A percentile compares a stretch with the other conserved stretches of the same genome.
Conservation (phyloP, 2,113 vertebrate genomes). For the Oryzias celebensis region DNA sequence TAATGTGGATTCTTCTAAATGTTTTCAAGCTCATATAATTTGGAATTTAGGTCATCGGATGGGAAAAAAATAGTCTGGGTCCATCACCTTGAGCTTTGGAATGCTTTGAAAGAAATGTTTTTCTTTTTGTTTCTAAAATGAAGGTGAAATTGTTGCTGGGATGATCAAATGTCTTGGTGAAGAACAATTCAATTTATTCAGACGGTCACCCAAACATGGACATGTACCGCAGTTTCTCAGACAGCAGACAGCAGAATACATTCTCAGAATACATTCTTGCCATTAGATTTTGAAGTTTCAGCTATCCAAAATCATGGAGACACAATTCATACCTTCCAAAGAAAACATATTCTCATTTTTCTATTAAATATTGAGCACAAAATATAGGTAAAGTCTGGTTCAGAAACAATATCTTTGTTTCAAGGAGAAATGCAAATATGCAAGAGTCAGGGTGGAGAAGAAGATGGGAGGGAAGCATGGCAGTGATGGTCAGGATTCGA, state of each 20-base stretch:
- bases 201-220: neutral
- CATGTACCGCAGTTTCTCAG: constrained; percentile 39
- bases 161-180: neutral
- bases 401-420: neutral
- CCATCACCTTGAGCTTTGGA: neutral
- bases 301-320: constrained; percentile 66
- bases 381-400: too few species aligned
- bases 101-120: neutral
- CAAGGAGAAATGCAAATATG: neutral
- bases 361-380: too few species aligned
- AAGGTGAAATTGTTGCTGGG: neutral
- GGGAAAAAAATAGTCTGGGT: neutral
- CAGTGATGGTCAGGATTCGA: constrained; percentile 60
- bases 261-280: too few species aligned
- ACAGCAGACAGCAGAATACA: constrained; percentile 71
- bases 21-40: neutral
- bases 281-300: neutral
- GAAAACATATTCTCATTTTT: too few species aligned
- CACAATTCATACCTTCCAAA: neutral
- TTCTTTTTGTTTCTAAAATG: neutral
- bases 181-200: neutral
- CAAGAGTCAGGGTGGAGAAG: constrained; percentile 3
- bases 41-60: neutral
- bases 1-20: neutral
- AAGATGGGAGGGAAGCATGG: constrained; percentile 33